These are phyloP conservation scores for Manduca sexta DNA, from an alignment of 1,140 invertebrate genomes.

Conservation along the genomic window DNA sequence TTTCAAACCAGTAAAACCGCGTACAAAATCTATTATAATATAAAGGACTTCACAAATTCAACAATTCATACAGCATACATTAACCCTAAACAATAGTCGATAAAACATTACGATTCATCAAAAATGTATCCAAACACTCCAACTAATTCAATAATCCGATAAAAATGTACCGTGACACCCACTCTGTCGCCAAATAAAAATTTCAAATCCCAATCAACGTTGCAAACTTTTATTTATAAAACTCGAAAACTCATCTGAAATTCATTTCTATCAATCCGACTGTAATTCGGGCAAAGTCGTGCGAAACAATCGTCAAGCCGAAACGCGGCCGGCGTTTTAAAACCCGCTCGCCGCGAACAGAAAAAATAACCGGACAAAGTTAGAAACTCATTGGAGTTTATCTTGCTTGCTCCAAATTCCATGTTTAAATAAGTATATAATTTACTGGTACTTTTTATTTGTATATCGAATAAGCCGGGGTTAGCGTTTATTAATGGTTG, in stretches of 20 bases:
- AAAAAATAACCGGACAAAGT: not conserved
- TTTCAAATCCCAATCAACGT: not conserved
- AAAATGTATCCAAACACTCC: no score
- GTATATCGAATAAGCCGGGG: no score
- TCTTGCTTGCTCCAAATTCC: no score
- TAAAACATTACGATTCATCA: no score
- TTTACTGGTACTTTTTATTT: constrained; percentile 6
- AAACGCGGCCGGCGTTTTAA: not conserved
- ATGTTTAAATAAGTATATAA: constrained; percentile 26
- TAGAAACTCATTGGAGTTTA: constrained; percentile 40
- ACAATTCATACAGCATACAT: no score
- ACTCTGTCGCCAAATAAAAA: not conserved
- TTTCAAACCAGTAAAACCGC: no score
- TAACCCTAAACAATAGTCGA: no score
- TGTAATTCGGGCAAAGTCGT: constrained; percentile 12
- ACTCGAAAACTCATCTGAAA: constrained; percentile 14
- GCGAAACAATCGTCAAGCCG: constrained; percentile 9
- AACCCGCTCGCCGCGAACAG: not conserved
- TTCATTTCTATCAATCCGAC: constrained; percentile 18
- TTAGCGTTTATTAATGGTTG: no score
- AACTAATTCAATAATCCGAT: no score
- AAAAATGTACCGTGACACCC: no score
- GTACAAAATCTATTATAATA: no score
- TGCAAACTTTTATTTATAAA: not conserved
- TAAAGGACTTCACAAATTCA: no score